Evolutionary conservation across 2,113 vertebrate species (phyloP).

Genomic region (Tricholaema leucomelas): DNA sequence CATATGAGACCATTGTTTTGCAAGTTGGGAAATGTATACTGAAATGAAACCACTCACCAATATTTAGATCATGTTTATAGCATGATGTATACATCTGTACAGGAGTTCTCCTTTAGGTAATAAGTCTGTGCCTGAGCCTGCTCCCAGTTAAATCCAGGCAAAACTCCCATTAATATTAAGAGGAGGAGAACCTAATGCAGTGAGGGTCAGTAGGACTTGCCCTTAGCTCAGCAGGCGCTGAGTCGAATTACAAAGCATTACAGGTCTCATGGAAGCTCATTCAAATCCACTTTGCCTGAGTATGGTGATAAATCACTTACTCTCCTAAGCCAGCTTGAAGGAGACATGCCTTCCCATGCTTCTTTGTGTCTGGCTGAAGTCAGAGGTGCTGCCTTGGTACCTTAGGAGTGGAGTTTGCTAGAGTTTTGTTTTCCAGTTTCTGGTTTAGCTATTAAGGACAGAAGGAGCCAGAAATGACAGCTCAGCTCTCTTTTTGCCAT

Average conservation of each 20-base stretch:
- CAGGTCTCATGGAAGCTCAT: background rate
- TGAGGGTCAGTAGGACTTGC: background rate
- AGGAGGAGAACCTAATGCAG: background rate
- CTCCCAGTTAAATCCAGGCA: background rate
- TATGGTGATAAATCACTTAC: background rate
- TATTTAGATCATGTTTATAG: background rate
- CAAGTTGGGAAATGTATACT: background rate
- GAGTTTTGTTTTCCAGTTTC: background rate
- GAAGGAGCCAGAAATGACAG: background rate
- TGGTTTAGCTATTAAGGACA: background rate
- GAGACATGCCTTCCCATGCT: background rate
- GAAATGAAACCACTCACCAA: constrained; percentile 22
- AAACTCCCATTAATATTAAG: background rate
- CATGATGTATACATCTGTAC: fast-evolving
- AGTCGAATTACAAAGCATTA: background rate
- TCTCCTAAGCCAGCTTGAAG: background rate
- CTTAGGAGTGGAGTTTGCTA: background rate
- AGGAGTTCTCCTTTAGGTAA: background rate
- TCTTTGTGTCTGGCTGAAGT: background rate
- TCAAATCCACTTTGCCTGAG: background rate
- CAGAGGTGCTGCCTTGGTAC: background rate
- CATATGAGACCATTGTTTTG: constrained; percentile 3
- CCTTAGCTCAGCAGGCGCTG: background rate
- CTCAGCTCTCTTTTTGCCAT: background rate
- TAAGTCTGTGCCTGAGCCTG: background rate